phyloP scores from a whole-genome alignment of 2,888 invertebrate species.

The Stenichneumon culpator region DNA sequence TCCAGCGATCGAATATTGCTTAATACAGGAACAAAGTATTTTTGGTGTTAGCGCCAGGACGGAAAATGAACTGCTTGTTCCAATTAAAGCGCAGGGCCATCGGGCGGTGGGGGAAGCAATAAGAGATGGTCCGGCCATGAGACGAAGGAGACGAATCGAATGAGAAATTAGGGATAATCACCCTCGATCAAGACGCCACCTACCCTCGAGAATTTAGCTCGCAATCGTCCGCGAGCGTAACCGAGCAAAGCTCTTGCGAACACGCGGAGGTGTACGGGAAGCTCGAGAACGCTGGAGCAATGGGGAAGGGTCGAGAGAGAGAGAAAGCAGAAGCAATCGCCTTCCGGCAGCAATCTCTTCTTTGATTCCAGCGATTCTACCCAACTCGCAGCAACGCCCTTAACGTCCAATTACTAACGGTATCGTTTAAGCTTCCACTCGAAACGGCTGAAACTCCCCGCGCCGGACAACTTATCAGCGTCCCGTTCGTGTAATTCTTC shows the following conservation, averaged over 20 bases:
- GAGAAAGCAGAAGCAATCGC: conserved; percentile 33
- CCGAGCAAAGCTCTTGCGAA: conserved; percentile 36
- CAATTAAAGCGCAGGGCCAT: background rate
- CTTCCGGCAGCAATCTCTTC: conserved; percentile 48
- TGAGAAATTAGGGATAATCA: conserved; percentile 56
- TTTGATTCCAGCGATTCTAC: conserved; percentile 44
- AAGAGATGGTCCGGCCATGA: background rate
- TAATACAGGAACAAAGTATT: background rate
- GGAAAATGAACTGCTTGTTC: background rate
- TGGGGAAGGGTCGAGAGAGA: background rate
- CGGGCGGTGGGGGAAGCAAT: background rate
- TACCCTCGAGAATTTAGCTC: conserved; percentile 26
- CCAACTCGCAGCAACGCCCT: conserved; percentile 31
- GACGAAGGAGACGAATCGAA: conserved; percentile 31
- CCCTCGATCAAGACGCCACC: conserved; percentile 22
- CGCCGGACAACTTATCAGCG: background rate
- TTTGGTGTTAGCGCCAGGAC: background rate
- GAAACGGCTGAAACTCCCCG: conserved; percentile 11
- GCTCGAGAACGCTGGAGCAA: background rate
- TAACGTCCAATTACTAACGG: conserved; percentile 51
- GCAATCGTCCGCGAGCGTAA: conserved; percentile 34
- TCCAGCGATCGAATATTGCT: background rate
- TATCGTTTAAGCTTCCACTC: conserved; percentile 41
- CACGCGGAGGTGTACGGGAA: conserved; percentile 25
- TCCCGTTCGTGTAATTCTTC: background rate